Base-by-base conservation (phyloP, 2,113 vertebrate genomes). In the Paraplagusia blochii region DNA sequence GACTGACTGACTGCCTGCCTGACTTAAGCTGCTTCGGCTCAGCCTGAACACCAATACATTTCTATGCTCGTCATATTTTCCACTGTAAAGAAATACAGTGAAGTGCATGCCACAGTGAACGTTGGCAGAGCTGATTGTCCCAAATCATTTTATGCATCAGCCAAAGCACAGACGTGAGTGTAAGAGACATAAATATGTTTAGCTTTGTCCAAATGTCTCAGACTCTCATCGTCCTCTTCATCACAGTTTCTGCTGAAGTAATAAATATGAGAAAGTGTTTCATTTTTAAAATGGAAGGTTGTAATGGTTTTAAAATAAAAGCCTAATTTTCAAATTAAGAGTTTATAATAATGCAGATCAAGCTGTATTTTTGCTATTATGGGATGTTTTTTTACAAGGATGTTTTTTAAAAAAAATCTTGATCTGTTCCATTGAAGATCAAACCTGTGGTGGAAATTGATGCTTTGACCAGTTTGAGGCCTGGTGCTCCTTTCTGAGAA, bases 371-470 rank as follows among this genome's bases (percentile, higher is more conserved):
- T 29, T 29, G 6, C 22, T 29, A 29, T 29, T 29, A 29, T 29
- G 22, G 22, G 22, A 4, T 50, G n/a, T 38, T 13, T 19, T 9
- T 33, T 16, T 39, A 11, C 68, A 70, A 80, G 71, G 66, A 86
- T 85, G 85, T 87, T 85, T 79, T 86, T 79, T 76, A 79, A 83
- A 87, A 69, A 85, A 49, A 11, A 47, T 19, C 22, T 29, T 29
- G 3, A 29, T 29, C 22, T 29, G 22, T 29, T 29, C 6, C 22
- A 29, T 29, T 29, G 2, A 29, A 29, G 6, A 29, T 29, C 22
- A 29, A 29, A 29, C 40, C 18, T 12, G 11, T 14, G 36, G 52
- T 52, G 71, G 61, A 75, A 81, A 75, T 72, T 81, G 80, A 65
- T 61, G 68, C 66, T 0, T 75, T 72, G 82, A 75, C 71, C 80